A percentile compares a stretch with the other conserved stretches of the same genome.
These are phyloP conservation scores for Sinocyclocheilus rhinocerous DNA, from an alignment of 2,113 vertebrate species.

Conservation along the genomic window DNA sequence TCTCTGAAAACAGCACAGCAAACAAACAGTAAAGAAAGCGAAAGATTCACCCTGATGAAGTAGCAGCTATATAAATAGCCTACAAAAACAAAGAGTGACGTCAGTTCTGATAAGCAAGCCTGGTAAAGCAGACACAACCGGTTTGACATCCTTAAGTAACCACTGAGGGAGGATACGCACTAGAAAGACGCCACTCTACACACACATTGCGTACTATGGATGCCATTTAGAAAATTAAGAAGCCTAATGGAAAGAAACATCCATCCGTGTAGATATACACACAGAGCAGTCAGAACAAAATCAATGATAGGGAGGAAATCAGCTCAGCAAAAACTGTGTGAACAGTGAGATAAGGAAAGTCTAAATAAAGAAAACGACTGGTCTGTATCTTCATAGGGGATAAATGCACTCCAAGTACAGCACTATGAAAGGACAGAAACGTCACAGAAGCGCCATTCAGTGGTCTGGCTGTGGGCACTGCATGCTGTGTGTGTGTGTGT, in stretches of 20 bases:
- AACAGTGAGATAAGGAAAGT: background rate
- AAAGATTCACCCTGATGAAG: background rate
- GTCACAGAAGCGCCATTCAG: constrained; percentile 11
- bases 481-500: background rate
- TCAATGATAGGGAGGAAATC: background rate
- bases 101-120: background rate
- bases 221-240: background rate
- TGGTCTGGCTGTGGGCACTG: background rate
- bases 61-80: background rate
- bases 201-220: background rate
- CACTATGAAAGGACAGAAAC: background rate
- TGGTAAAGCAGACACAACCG: background rate
- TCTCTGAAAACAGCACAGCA: background rate
- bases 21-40: background rate
- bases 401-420: background rate
- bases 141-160: background rate
- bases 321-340: background rate
- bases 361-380: background rate
- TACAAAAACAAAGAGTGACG: background rate
- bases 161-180: background rate
- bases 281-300: background rate
- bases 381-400: background rate
- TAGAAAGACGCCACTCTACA: background rate
- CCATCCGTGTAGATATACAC: background rate
- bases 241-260: background rate